Base-by-base conservation (phyloP, 2,797 vertebrate species). In the Antennarius maculatus region DNA sequence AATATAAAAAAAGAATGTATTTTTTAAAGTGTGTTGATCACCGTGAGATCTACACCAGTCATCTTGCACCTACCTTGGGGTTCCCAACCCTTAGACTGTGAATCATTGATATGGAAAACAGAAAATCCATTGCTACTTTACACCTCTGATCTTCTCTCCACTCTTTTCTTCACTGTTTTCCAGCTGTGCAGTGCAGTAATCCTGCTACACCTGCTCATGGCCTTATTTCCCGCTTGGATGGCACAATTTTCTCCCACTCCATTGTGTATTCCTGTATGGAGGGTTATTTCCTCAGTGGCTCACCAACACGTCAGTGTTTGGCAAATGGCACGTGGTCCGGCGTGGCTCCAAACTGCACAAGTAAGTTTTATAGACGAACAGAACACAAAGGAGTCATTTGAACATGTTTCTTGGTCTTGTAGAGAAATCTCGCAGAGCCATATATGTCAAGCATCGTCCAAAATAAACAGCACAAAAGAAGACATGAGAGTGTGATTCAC, bases 261-360 rank as follows among this genome's bases (percentile, higher is more conserved):
- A 95, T 98, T 4, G 90, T 97, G 74, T 99, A 98, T 87, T 95
- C 95, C 1, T 99, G 97, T 9, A 80, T 94, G 84, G 97, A 98
- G 48, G 97, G 96, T 27, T 99, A 97, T 58, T 91, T 96, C 66
- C 94, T 99, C 74, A 94, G 94, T 14, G 97, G 97, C 23, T 91
- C 92, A 8, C 94, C 92, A 17, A 90, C 92, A 16, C 93, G 97
- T 43, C 95, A 96, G 46, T 99, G 97, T 77, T 93, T 97, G 71
- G 95, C 96, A 63, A 99, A 99, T 59, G 96, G 96, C 84, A 98
- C 97, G 0, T 99, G 97, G 97, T 97, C 97, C 72, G 95, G 96
- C 69, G 82, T 81, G 0, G 88, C 96, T 79, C 97, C 97, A 72
- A 98, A 98, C 86, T 99, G 97, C 88, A 98, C 97, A 88, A 90